These are phyloP conservation scores for Ditylenchus dipsaci DNA, from an alignment of 1,140 invertebrate species.

Conservation along the genomic window DNA sequence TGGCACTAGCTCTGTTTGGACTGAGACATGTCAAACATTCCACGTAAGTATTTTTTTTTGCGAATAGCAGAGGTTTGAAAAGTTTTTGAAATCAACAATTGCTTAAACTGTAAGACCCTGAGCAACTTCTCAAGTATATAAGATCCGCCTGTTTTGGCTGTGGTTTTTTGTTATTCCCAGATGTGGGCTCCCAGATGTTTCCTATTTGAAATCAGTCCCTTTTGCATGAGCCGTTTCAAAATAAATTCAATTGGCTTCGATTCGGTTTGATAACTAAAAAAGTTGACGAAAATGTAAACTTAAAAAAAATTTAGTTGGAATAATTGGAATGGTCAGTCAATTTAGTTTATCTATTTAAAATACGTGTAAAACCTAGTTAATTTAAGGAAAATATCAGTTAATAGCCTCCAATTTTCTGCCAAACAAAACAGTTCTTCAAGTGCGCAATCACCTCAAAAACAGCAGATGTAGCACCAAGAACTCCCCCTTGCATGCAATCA, in stretches of 20 bases:
- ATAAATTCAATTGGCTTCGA: too few species aligned
- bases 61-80: too few species aligned
- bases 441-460: conserved; percentile 41
- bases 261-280: conserved; percentile 1
- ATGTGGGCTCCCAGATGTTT: too few species aligned
- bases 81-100: too few species aligned
- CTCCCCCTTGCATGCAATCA: conserved; percentile 24
- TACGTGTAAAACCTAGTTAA: not conserved
- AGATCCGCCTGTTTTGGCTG: too few species aligned
- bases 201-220: too few species aligned
- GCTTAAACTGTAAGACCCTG: too few species aligned
- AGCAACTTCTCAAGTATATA: too few species aligned
- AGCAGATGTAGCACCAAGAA: conserved; percentile 10
- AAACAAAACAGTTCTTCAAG: conserved; percentile 35
- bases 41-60: conserved; percentile 6
- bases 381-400: conserved; percentile 27
- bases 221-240: too few species aligned
- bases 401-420: conserved; percentile 35
- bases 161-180: too few species aligned
- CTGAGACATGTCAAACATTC: conserved; percentile 26
- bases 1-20: conserved; percentile 24
- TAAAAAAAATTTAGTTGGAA: not conserved
- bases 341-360: too few species aligned
- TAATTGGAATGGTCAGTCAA: not conserved
- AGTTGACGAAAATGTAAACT: not conserved